A percentile compares a stretch with the other conserved stretches of the same genome.
Conservation (phyloP, 2,888 invertebrate species). For the Platypus cylindrus region DNA sequence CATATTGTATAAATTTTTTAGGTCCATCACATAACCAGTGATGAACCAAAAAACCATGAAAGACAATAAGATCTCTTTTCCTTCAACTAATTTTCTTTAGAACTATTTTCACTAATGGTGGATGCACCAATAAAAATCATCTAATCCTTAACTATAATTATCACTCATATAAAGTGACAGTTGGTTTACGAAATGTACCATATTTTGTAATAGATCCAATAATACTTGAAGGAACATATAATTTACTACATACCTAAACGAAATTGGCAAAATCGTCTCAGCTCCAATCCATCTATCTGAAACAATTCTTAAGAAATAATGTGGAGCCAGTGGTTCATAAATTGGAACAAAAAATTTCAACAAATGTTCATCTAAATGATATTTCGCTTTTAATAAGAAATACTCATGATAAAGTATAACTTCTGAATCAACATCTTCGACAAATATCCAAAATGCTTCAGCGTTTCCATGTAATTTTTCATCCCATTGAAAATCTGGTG, state of each 20-base stretch:
- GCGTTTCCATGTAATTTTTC: constrained; percentile 78
- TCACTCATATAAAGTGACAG: too few relatives aligned
- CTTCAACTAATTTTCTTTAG: too few relatives aligned
- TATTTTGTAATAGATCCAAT: too few relatives aligned
- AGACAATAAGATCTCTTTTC: too few relatives aligned
- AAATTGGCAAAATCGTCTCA: constrained; percentile 92
- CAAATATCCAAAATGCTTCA: constrained; percentile 80
- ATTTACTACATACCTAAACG: constrained; percentile 51
- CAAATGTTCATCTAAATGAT: constrained; percentile 85
- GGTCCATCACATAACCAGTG: too few relatives aligned
- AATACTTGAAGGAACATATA: too few relatives aligned
- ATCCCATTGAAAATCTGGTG: constrained; percentile 99
- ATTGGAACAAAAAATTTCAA: constrained; percentile 98
- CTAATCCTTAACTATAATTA: too few relatives aligned
- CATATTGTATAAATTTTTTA: too few relatives aligned
- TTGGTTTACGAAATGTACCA: too few relatives aligned
- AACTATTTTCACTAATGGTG: too few relatives aligned
- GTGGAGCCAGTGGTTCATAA: constrained; percentile 95
- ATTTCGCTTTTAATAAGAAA: constrained; percentile 91
- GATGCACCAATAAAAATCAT: too few relatives aligned
- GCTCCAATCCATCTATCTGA: constrained; percentile 90
- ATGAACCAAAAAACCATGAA: too few relatives aligned
- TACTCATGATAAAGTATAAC: constrained; percentile 86
- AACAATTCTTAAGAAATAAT: constrained; percentile 87
- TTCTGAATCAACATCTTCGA: constrained; percentile 79